Conservation (phyloP, 2,888 invertebrate genomes). For the Alentia gelatinosa region DNA sequence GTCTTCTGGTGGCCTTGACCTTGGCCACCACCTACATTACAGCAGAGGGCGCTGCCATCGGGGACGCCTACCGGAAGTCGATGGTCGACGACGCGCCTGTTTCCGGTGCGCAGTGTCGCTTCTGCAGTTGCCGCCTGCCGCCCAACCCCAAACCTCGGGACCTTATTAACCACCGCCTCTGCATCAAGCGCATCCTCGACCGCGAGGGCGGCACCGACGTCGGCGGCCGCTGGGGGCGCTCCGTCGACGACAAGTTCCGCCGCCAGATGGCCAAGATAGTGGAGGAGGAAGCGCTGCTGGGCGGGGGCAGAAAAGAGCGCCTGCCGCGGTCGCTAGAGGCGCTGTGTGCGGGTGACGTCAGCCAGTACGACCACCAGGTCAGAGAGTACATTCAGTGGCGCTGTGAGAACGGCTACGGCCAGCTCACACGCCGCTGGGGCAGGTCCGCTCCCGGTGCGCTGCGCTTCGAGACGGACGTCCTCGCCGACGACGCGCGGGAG, state of each 20-base stretch:
- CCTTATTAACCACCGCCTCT: not conserved
- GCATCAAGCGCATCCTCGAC: not conserved
- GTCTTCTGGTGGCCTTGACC: conserved; percentile 19
- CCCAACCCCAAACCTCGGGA: not conserved
- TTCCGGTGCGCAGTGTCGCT: too few relatives aligned
- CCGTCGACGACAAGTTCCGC: not conserved
- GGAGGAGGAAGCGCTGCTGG: not conserved
- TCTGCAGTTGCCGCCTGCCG: not conserved
- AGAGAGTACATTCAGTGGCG: conserved; percentile 41
- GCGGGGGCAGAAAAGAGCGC: not conserved
- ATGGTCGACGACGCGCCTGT: not conserved
- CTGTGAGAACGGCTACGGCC: conserved; percentile 36
- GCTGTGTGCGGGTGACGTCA: not conserved
- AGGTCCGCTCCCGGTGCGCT: not conserved
- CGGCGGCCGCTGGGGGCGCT: not conserved
- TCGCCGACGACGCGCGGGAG: not conserved
- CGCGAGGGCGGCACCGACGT: not conserved
- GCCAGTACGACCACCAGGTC: not conserved
- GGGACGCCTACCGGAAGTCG: not conserved
- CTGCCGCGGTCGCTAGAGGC: conserved; percentile 16
- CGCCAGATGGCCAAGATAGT: not conserved
- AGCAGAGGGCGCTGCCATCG: not conserved
- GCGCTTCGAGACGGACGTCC: not conserved
- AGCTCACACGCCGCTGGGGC: conserved; percentile 26
- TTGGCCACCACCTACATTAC: not conserved